A percentile compares a stretch with the other conserved stretches of the same genome.
These are phyloP conservation scores for Octomys mimax DNA, from an alignment of 2,797 vertebrate species.

Conservation along the genomic window DNA sequence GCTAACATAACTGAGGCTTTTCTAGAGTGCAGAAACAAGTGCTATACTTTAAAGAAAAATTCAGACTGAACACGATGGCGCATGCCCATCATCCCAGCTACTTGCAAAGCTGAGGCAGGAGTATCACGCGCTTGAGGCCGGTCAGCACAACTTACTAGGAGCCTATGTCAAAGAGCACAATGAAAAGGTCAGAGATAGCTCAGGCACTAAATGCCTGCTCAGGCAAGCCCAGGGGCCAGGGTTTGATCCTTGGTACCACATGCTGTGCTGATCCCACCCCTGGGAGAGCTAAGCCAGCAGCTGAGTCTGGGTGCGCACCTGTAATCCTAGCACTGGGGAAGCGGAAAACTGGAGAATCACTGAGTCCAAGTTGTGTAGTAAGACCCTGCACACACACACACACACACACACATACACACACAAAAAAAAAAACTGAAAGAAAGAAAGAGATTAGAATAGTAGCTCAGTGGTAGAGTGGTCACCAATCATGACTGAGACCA, in stretches of 20 bases:
- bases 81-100: not conserved
- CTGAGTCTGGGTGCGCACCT: too few relatives aligned
- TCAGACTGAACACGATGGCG: not conserved
- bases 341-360: too few relatives aligned
- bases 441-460: too few relatives aligned
- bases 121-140: not conserved
- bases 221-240: too few relatives aligned
- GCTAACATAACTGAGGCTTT: not conserved
- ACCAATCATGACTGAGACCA: not conserved
- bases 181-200: not conserved
- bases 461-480: not conserved
- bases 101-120: not conserved
- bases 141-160: not conserved
- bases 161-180: not conserved
- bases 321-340: too few relatives aligned
- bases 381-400: too few relatives aligned
- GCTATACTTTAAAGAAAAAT: constrained; percentile 25
- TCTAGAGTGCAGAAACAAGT: not conserved
- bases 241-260: too few relatives aligned
- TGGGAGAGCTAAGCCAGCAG: too few relatives aligned
- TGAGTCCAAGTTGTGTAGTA: too few relatives aligned
- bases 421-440: too few relatives aligned
- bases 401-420: too few relatives aligned
- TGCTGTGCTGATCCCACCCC: too few relatives aligned
- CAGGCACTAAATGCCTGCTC: not conserved